Conservation (phyloP, 2,113 vertebrate species). For the Thinocorus orbignyianus region DNA sequence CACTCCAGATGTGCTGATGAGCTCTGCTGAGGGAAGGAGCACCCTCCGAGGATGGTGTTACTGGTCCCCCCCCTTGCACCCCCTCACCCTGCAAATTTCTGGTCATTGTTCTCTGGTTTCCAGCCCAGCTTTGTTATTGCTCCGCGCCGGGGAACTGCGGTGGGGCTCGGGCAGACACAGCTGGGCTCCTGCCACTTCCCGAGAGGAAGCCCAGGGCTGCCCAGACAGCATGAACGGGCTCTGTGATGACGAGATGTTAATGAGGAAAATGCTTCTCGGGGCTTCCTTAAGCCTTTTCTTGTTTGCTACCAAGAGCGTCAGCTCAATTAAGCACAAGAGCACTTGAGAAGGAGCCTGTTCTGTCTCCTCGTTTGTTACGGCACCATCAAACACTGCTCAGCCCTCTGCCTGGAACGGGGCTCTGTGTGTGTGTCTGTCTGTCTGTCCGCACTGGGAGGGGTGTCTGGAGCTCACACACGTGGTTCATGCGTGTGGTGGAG, state of each 20-base stretch:
- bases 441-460: fast-evolving
- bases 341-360: neutral
- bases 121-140: neutral
- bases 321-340: constrained; percentile 12
- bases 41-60: neutral
- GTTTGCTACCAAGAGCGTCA: neutral
- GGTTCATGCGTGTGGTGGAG: neutral
- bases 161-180: neutral
- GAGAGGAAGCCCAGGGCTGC: neutral
- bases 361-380: neutral
- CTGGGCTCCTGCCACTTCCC: constrained; percentile 1
- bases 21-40: neutral
- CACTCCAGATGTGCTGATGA: neutral
- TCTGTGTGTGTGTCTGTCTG: no score
- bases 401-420: neutral
- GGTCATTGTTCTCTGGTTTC: constrained; percentile 11
- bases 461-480: fast-evolving
- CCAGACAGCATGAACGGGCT: neutral
- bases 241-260: neutral
- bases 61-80: neutral
- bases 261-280: neutral
- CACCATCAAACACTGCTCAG: fast-evolving
- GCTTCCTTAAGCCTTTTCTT: neutral
- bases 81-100: neutral
- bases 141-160: neutral